Evolutionary conservation across 2,113 vertebrate species (phyloP), one percentile per base, ranked within the genome.

Genomic region (Phycodurus eques): DNA sequence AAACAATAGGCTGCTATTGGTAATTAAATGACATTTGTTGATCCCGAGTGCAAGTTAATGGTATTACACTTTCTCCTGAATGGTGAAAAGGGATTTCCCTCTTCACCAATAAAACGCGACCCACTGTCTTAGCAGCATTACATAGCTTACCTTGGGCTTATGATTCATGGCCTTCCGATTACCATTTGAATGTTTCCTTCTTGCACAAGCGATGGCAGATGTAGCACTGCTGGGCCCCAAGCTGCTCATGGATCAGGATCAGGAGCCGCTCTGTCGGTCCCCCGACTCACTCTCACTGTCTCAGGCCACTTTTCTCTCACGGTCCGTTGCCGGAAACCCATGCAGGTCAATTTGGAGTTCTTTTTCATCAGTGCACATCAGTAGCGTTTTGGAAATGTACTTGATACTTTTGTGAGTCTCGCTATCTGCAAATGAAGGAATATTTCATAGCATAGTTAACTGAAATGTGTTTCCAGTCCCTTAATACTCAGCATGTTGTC

Each of bases 131-230:
- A 93, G 90, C 88, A 91, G 92, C 87, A 93, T 94, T 93, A 94
- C 89, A 92, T 93, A 92, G 92, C 93, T 93, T 93, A 93, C 93
- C 92, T 92, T 90, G 80, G 89, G 92, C 92, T 93, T 92, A 93
- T 92, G 89, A 92, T 92, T 92, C 92, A 93, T 71, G 76, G 92
- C 87, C 91, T 87, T 89, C 80, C 83, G 89, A 92, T 92, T 93
- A 91, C 90, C 91, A 91, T 91, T 90, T 91, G 89, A 92, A 90
- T 92, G 88, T 92, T 93, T 91, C 87, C 86, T 85, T 90, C 92
- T 75, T 82, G 67, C 67, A 44, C 17, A 76, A 72, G 80, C 51
- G 27, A 78, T 88, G 87, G 81, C 85, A 89, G 89, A 89, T 81
- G 76, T 83, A 73, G 81, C 81, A 83, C 80, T 33, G 67, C 74